Base-by-base conservation (phyloP, 2,797 vertebrate genomes). In the Leucoraja ocellata region DNA sequence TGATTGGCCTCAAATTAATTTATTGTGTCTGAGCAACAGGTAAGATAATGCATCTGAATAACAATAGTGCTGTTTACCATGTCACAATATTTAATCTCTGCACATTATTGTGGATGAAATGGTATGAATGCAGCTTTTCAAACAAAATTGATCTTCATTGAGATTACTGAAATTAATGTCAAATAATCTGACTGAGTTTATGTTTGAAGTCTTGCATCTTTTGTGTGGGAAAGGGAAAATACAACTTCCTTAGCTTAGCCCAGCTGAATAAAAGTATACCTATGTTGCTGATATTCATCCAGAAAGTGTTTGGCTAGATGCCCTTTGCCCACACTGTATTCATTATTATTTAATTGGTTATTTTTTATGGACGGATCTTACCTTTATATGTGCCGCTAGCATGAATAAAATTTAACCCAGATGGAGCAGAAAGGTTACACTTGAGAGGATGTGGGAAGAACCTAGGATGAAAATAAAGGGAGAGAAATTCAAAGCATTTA, bases 341-440 rank as follows among this genome's bases (percentile, higher is more conserved):
- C 8, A 68, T 88, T 88, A 88, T 18, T 88, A 88, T 32, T 68
- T 88, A 88, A 68, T 88, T 88, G 61, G 84, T 68, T 88, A 61
- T 65, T 88, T 88, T 88, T 88, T 88, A 68, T 36, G 68, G 61
- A 68, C 8, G 36, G 61, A 68, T 18, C n/a, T 36, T 65, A 63
- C 28, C 58, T 86, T 68, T 65, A 88, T 68, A n/a, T 68, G n/a
- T 1, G 14, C 61, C 7, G 84, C 16, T 25, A 32, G n/a, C 21
- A 36, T 18, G n/a, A 36, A 21, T 88, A 68, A 63, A 68, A 88
- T 88, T 39, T 68, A 65, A 88, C 61, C 16, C 84, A 68, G 84
- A 13, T 88, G 84, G 84, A 88, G 61, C 23, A 84, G 81, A 61
- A 14, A 61, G 81, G 54, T 88, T 88, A 32, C n/a, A 23, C 63